Conservation (phyloP, 1,140 invertebrate genomes). For the Leguminivora glycinivorella region DNA sequence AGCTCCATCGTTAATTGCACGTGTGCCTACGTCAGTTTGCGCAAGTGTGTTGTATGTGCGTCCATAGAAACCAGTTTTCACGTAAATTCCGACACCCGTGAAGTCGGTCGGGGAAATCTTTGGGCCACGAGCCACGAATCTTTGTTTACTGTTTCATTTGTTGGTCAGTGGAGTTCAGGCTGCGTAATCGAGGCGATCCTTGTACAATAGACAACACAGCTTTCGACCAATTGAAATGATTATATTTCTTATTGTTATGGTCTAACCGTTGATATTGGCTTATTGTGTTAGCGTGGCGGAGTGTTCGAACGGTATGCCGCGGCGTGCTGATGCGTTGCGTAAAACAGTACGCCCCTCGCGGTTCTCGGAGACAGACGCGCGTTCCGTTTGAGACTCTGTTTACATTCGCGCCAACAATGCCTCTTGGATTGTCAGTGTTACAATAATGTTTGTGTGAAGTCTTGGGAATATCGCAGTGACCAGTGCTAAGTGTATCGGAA, state of each 20-base stretch:
- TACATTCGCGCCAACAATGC: constrained; percentile 8
- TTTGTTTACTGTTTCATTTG: constrained; percentile 58
- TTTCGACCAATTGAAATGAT: neutral
- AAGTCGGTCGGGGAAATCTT: constrained; percentile 46
- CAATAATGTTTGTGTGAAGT: constrained; percentile 54
- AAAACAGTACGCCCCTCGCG: constrained; percentile 63
- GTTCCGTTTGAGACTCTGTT: constrained; percentile 23
- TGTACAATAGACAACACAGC: constrained; percentile 33
- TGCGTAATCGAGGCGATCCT: constrained; percentile 71
- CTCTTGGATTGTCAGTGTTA: constrained; percentile 32
- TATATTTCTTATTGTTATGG: neutral
- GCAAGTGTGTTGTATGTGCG: constrained; percentile 39
- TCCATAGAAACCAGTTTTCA: constrained; percentile 20
- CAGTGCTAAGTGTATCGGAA: constrained; percentile 50
- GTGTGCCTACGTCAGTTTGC: constrained; percentile 45
- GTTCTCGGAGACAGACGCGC: constrained; percentile 52
- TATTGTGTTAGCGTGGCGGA: neutral
- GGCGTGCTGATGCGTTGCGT: constrained; percentile 60
- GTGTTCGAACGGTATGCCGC: constrained; percentile 68
- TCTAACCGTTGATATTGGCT: neutral
- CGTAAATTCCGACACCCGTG: constrained; percentile 19
- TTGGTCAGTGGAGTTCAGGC: constrained; percentile 59
- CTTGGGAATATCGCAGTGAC: constrained; percentile 44
- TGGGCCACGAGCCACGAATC: constrained; percentile 39
- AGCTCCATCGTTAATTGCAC: constrained; percentile 12